These are phyloP conservation scores for Sternotherus odoratus DNA, from an alignment of 2,797 vertebrate species.

Conservation along the genomic window DNA sequence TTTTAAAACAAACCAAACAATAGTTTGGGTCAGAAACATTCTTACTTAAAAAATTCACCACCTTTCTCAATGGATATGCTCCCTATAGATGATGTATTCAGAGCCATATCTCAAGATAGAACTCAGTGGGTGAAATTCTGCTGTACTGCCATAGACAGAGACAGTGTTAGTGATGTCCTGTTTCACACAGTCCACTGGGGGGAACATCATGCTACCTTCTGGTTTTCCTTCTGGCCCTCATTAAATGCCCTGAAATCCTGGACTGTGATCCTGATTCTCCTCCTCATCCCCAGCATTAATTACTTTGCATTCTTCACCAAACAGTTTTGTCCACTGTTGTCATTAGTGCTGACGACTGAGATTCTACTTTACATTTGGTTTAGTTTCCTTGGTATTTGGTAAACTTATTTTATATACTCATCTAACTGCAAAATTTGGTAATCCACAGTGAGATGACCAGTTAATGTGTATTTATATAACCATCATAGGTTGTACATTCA, in stretches of 20 bases:
- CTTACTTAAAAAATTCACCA: background rate
- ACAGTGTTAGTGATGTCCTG: background rate
- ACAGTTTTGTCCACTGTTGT: background rate
- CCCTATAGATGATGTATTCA: background rate
- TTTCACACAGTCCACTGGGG: background rate
- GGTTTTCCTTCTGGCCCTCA: accelerated
- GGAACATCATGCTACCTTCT: background rate
- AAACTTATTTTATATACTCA: background rate
- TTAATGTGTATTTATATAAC: background rate
- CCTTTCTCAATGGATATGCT: background rate
- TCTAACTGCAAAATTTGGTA: background rate
- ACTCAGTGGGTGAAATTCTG: background rate
- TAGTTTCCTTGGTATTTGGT: background rate
- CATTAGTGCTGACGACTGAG: background rate
- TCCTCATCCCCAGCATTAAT: background rate
- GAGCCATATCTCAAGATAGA: background rate
- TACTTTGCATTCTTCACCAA: background rate
- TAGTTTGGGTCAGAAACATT: background rate
- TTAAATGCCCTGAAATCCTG: background rate
- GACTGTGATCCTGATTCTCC: background rate
- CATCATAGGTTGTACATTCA: background rate
- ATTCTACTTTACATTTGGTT: background rate
- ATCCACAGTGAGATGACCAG: background rate
- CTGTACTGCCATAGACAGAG: background rate
- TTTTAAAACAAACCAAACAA: background rate